Base-by-base conservation (phyloP, 2,888 invertebrate genomes). In the Macrosiphum euphorbiae region DNA sequence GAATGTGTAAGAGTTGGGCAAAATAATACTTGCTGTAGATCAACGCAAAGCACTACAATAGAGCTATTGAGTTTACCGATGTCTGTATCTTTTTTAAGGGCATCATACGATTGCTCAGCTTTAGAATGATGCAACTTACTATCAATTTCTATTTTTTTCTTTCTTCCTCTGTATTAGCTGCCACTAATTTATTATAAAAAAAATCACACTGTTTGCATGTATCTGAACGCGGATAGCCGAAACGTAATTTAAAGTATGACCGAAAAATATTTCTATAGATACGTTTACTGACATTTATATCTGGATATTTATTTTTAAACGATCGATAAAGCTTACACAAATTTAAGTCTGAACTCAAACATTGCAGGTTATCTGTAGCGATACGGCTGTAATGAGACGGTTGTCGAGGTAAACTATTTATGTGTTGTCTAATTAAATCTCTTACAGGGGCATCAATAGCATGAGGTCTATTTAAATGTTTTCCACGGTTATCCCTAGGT, bases 71-170 rank as follows among this genome's bases (percentile, higher is more conserved):
- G 44, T 61, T 7, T 90, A 44, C 35, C 50, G 78, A 88, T 11
- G 16, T 61, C 78, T 88, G 52, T 85, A 28, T 78, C 90, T 91
- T 94, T 55, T 47, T 89, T 78, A 28, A 94, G 84, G 50, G 28
- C 61, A n/a, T 85, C 78, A 61, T 94, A 94, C 52, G 94, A 61
- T 90, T 67, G 44, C n/a, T 88, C 90, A 67, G 67, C 90, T 90
- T 35, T 93, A 55, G n/a, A 58, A 67, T 93, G 93, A 93, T 93
- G 93, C 41, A 93, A 58, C 52, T 20, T 58, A 85, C 93, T 90
- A 41, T 93, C 89, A 47, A 88, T 61, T 90, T 89, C 84, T 78
- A 93, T 28, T 61, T n/a, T n/a, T n/a, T n/a, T n/a, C n/a, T n/a
- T n/a, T n/a, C n/a, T n/a, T n/a, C n/a, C n/a, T n/a, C n/a, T 88